Evolutionary conservation across 2,113 vertebrate species (phyloP).

Genomic region (Ardeotis arabs): DNA sequence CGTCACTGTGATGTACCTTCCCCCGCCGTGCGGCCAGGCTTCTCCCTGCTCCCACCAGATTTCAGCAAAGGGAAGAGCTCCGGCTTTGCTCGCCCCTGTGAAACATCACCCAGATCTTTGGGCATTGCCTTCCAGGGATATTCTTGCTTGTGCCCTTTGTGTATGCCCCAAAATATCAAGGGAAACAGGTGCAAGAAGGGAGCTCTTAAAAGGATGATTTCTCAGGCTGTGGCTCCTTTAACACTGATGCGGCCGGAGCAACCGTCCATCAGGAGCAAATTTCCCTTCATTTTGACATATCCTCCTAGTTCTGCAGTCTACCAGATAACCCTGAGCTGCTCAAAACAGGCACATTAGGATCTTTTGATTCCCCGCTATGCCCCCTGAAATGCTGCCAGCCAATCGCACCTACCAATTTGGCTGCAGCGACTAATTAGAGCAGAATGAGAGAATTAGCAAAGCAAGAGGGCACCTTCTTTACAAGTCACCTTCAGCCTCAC

Average conservation of each 20-base stretch:
- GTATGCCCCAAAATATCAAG: neutral
- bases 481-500: conserved; percentile 35
- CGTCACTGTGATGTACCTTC: neutral
- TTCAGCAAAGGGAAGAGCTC: neutral
- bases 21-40: accelerated
- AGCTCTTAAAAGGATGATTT: neutral
- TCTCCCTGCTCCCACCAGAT: neutral
- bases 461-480: neutral
- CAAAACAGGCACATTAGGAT: neutral
- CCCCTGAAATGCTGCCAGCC: neutral
- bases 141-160: neutral
- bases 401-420: neutral
- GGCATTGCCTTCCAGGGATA: neutral
- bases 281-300: conserved; percentile 15
- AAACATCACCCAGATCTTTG: neutral
- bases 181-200: neutral
- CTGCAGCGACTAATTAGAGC: neutral
- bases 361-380: neutral
- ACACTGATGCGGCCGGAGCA: accelerated
- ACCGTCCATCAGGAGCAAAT: neutral
- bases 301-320: neutral
- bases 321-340: neutral
- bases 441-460: conserved; percentile 8
- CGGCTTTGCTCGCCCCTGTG: neutral
- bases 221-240: neutral